Percentiles rank a stretch among this genome's conserved stretches.
Evolutionary conservation across 2,797 vertebrate genomes (phyloP).

Genomic region (Micropoecilia bifurca): DNA sequence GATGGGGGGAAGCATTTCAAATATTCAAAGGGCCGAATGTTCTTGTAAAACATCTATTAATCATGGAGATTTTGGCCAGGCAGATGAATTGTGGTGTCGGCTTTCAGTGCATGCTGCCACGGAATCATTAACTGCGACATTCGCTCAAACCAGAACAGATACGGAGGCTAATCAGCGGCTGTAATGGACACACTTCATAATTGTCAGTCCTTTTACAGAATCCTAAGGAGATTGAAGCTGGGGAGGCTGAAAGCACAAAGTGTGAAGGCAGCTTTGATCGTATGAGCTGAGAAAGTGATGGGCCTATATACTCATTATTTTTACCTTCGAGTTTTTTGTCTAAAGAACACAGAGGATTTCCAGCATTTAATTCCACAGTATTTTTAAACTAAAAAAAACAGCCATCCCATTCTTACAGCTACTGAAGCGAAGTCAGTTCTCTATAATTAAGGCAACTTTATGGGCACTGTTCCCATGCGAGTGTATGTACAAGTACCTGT

Average conservation of each 20-base stretch:
- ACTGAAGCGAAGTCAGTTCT: constrained; percentile 74
- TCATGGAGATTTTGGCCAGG: constrained; percentile 73
- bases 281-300: constrained; percentile 56
- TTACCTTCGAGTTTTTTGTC: constrained; percentile 58
- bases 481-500: constrained; percentile 82
- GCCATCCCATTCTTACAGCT: constrained; percentile 74
- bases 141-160: constrained; percentile 74
- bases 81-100: constrained; percentile 78
- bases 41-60: constrained; percentile 82
- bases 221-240: constrained; percentile 49
- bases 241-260: constrained; percentile 48
- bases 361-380: constrained; percentile 68
- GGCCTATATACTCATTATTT: constrained; percentile 71
- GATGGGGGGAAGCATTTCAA: constrained; percentile 76
- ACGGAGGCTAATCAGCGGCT: constrained; percentile 80
- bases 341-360: constrained; percentile 70
- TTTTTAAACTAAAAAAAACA: constrained; percentile 54
- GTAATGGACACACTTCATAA: constrained; percentile 87
- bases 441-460: constrained; percentile 83
- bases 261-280: constrained; percentile 65
- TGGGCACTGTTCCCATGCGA: constrained; percentile 73
- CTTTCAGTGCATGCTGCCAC: constrained; percentile 72
- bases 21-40: constrained; percentile 78
- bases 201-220: constrained; percentile 75
- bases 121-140: constrained; percentile 79